These are phyloP conservation scores for Aphelinus atriplicis DNA, from an alignment of 1,140 invertebrate genomes.

Conservation along the genomic window DNA sequence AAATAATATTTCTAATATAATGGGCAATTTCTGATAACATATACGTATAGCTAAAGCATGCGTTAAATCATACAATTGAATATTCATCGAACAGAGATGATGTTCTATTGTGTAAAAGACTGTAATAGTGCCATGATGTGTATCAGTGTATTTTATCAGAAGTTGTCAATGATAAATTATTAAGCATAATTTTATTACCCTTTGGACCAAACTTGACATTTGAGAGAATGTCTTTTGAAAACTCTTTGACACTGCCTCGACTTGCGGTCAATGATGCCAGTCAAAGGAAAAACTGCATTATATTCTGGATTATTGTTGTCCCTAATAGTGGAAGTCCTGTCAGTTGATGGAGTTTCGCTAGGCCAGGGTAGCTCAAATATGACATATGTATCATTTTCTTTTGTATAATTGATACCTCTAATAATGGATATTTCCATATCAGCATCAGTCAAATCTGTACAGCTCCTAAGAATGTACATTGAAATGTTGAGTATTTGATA, in stretches of 20 bases:
- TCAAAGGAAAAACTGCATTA: conserved; percentile 75
- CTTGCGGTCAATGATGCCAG: conserved; percentile 81
- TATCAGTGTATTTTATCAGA: too few species aligned
- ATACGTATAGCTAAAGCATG: too few species aligned
- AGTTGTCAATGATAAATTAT: too few species aligned
- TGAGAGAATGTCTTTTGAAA: conserved; percentile 88
- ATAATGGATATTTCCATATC: conserved; percentile 90
- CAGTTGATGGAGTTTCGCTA: conserved; percentile 81
- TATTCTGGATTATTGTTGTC: conserved; percentile 92
- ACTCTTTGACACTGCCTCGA: conserved; percentile 82
- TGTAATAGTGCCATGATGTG: too few species aligned
- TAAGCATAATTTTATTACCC: conserved; percentile 74
- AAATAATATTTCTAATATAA: too few species aligned
- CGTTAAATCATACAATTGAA: too few species aligned
- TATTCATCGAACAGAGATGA: too few species aligned
- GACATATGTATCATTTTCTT: conserved; percentile 94
- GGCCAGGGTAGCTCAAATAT: conserved; percentile 94
- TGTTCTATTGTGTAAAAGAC: too few species aligned
- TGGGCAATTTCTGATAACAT: too few species aligned
- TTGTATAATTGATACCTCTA: conserved; percentile 88
- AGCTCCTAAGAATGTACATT: conserved; percentile 70
- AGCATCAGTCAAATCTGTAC: conserved; percentile 90
- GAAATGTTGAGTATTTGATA: conserved; percentile 1
- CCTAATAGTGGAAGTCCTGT: conserved; percentile 81
- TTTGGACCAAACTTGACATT: conserved; percentile 91